A percentile compares a stretch with the other conserved stretches of the same genome.
These are phyloP conservation scores for Sminthopsis crassicaudata DNA, from an alignment of 2,113 vertebrate genomes.

Conservation along the genomic window DNA sequence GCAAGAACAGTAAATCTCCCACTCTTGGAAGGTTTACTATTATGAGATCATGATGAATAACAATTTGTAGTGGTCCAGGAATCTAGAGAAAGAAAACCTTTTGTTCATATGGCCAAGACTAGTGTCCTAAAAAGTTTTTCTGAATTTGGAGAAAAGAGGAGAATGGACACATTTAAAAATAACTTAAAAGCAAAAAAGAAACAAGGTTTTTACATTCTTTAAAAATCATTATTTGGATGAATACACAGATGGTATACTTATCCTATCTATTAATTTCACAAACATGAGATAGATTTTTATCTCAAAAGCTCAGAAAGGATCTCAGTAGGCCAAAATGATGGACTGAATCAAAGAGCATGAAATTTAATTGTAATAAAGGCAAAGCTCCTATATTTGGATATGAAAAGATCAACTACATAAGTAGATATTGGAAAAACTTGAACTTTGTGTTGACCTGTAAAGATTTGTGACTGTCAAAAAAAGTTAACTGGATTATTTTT, in stretches of 20 bases:
- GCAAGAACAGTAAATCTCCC: background rate
- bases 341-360: background rate
- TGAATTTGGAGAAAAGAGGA: background rate
- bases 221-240: background rate
- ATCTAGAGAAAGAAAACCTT: background rate
- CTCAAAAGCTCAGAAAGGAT: background rate
- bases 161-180: background rate
- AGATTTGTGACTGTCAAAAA: background rate
- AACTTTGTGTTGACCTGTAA: background rate
- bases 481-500: background rate
- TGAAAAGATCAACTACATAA: background rate
- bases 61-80: background rate
- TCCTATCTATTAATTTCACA: background rate
- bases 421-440: background rate
- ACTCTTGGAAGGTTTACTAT: background rate
- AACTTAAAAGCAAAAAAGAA: background rate
- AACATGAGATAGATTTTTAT: background rate
- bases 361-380: background rate
- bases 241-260: background rate
- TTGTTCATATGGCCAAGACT: background rate
- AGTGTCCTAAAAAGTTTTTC: background rate
- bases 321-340: background rate
- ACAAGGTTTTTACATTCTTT: background rate
- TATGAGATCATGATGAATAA: background rate
- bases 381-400: background rate